Evolutionary conservation across 1,140 invertebrate species (phyloP), one percentile per base, ranked within the genome.

Genomic region (Diabrotica undecimpunctata): DNA sequence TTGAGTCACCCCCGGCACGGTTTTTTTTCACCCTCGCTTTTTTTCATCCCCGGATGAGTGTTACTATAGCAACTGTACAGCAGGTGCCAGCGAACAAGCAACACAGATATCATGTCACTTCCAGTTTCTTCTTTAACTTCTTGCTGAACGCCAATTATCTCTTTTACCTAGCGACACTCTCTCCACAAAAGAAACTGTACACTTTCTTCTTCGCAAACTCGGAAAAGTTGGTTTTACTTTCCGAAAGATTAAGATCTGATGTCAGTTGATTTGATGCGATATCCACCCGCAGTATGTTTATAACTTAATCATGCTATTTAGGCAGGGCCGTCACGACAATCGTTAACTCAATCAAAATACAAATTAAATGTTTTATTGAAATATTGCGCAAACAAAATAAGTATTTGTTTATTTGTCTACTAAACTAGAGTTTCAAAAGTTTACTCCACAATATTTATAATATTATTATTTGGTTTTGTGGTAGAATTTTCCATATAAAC

Each of bases 31-130:
- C 75, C 75, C 74, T 76, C 71, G 71, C 68, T 76, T 77, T 77
- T 77, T 77, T 77, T 74, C 74, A 76, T 10, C 75, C 75, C 74
- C 75, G 75, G 74, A 76, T 77, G 75, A 77, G 75, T 76, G 76
- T 78, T 77, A 73, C 76, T 76, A 78, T 78, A 77, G 76, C 75
- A 78, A 78, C 76, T 76, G 74, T 77, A 77, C 74, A 78, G 76
- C 75, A 77, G 76, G 75, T 77, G 75, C 75, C 75, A 76, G 74
- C 70, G 75, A 77, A 68, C 70, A 71, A 64, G 70, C 70, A 68
- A 71, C 69, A 71, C 66, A 67, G 67, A 69, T 74, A 74, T 74
- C 72, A 72, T 74, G 72, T 74, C 72, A 74, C 72, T 72, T 72
- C 70, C 70, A 71, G 72, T 73, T 73, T 73, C 72, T 69, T 66